A percentile compares a stretch with the other conserved stretches of the same genome.
These are phyloP conservation scores for Silurus aristotelis DNA, from an alignment of 2,797 vertebrate genomes.

Conservation along the genomic window DNA sequence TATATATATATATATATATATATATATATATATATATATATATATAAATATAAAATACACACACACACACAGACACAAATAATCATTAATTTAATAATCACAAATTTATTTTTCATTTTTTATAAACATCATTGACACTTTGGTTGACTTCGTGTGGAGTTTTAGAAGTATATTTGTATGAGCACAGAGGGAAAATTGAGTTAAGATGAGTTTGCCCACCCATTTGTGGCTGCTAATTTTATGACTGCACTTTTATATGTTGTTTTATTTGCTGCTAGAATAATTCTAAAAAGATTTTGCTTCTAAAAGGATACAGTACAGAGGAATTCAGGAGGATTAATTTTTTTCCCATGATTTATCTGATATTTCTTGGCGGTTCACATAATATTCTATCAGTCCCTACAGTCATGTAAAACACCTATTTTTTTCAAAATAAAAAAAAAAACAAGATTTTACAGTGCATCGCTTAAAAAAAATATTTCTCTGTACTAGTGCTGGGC, in stretches of 20 bases:
- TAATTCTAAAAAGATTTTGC: conserved; percentile 63
- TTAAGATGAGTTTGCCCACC: conserved; percentile 73
- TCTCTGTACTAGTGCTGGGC: no score
- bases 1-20: no score
- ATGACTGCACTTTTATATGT: conserved; percentile 72
- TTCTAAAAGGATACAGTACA: conserved; percentile 66
- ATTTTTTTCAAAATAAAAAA: neutral
- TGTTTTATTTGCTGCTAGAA: conserved; percentile 76
- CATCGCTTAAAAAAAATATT: neutral
- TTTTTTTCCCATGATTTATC: conserved; percentile 14
- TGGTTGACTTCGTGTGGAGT: conserved; percentile 29
- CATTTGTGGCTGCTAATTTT: conserved; percentile 79
- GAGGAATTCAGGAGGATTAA: conserved; percentile 35
- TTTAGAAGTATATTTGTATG: conserved; percentile 39
- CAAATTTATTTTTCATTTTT: neutral
- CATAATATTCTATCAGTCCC: neutral
- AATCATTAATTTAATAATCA: neutral
- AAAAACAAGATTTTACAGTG: neutral
- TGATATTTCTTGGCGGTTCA: neutral
- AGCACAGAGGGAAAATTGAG: conserved; percentile 49
- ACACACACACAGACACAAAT: neutral
- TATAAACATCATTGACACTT: conserved; percentile 11
- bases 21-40: neutral
- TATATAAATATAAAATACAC: no score
- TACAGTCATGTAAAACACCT: neutral